phyloP scores from a whole-genome alignment of 2,113 vertebrate genomes.

The Cacatua alba region DNA sequence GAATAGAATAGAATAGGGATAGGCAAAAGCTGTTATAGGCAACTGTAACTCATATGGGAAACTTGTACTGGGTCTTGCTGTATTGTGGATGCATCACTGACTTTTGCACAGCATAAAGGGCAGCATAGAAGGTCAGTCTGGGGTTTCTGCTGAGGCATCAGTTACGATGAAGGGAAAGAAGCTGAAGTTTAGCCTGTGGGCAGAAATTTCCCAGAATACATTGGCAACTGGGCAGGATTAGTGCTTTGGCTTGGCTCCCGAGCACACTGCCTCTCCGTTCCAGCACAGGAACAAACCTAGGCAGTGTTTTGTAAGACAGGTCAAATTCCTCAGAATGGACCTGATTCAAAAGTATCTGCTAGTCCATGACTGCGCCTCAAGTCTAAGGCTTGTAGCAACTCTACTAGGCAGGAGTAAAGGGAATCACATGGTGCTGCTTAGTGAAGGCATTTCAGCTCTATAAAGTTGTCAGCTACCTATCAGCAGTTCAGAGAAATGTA shows the following conservation, averaged over 20 bases:
- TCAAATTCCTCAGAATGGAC: constrained; percentile 22
- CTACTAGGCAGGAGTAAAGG: neutral
- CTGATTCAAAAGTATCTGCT: constrained; percentile 14
- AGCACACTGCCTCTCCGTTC: neutral
- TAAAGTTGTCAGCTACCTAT: neutral
- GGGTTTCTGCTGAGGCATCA: constrained; percentile 35
- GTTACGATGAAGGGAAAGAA: constrained; percentile 48
- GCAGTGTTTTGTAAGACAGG: neutral
- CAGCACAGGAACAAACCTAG: constrained; percentile 27
- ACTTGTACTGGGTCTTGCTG: neutral
- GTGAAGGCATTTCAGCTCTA: neutral
- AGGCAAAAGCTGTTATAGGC: neutral
- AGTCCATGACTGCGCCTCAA: neutral
- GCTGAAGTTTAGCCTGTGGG: constrained; percentile 62
- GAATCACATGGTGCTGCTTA: neutral
- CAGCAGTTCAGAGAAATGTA: neutral
- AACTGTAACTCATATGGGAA: neutral
- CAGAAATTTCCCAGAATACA: constrained; percentile 66
- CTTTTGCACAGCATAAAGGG: constrained; percentile 21
- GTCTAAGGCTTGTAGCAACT: neutral
- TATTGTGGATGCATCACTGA: neutral
- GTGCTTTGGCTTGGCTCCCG: constrained; percentile 40
- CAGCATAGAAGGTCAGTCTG: constrained; percentile 32
- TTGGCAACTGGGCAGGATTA: constrained; percentile 37
- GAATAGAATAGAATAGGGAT: neutral